phyloP scores from a whole-genome alignment of 1,140 invertebrate species.

The Spodoptera litura region DNA sequence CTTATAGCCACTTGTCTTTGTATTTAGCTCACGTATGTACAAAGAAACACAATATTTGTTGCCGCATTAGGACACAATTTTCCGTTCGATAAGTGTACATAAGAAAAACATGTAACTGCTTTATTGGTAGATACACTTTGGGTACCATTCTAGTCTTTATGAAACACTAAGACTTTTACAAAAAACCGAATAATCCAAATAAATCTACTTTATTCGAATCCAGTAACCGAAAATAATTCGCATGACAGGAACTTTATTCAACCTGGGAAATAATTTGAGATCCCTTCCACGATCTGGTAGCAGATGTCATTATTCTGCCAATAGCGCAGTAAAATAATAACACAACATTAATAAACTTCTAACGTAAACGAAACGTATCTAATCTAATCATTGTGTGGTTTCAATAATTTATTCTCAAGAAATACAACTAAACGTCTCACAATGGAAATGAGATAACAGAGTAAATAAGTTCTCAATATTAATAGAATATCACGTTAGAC shows the following conservation, averaged over 20 bases:
- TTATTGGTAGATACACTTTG: too few relatives aligned
- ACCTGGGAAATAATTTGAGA: too few relatives aligned
- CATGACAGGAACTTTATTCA: too few relatives aligned
- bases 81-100: neutral
- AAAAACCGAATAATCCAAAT: too few relatives aligned
- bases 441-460: neutral
- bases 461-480: neutral
- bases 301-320: too few relatives aligned
- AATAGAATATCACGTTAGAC: neutral
- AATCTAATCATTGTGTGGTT: neutral
- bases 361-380: neutral
- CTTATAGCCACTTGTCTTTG: neutral
- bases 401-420: constrained; percentile 4
- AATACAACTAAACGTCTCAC: neutral
- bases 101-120: too few relatives aligned
- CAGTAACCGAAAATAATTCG: too few relatives aligned
- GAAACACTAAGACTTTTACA: too few relatives aligned
- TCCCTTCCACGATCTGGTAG: too few relatives aligned
- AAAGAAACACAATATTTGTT: neutral
- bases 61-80: neutral
- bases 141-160: too few relatives aligned
- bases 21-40: constrained; percentile 8
- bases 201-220: too few relatives aligned
- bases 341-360: neutral
- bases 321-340: too few relatives aligned